Evolutionary conservation across 2,113 vertebrate genomes (phyloP).

Genomic region (Odontophorus gujanensis): DNA sequence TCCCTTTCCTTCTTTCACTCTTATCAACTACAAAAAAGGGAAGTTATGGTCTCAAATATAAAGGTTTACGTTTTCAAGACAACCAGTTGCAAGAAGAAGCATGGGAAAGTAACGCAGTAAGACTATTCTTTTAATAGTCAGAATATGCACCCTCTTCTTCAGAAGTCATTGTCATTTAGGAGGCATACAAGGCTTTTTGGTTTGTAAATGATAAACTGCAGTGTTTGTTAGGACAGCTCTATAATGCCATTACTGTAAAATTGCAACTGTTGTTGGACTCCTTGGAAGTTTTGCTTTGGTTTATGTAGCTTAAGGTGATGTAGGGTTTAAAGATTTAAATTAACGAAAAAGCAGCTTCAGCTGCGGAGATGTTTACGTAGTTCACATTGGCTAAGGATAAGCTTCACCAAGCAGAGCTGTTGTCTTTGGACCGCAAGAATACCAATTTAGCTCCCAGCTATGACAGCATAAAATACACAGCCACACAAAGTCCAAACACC

Average conservation of each 20-base stretch:
- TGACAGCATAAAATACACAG: not conserved
- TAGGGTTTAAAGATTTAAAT: not conserved
- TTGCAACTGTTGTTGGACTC: not conserved
- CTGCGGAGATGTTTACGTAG: not conserved
- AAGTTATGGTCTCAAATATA: not conserved
- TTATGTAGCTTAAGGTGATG: not conserved
- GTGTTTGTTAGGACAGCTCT: not conserved
- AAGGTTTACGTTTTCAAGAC: not conserved
- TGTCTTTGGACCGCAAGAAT: not conserved
- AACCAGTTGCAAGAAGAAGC: not conserved
- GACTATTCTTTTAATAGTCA: not conserved
- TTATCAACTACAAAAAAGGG: not conserved
- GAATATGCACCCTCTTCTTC: not conserved
- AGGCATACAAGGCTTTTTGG: not conserved
- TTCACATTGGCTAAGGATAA: not conserved
- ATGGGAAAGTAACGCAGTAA: fast-evolving
- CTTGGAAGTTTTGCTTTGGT: not conserved
- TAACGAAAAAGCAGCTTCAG: not conserved
- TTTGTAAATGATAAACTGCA: not conserved
- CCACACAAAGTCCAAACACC: not conserved
- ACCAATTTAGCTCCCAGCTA: not conserved
- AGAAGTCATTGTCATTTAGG: not conserved
- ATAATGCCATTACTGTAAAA: not conserved
- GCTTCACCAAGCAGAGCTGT: not conserved
- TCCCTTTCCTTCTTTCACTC: not conserved